Conservation (phyloP, 92 coral and sea anemone species). For the Phenganax stokvisi region DNA sequence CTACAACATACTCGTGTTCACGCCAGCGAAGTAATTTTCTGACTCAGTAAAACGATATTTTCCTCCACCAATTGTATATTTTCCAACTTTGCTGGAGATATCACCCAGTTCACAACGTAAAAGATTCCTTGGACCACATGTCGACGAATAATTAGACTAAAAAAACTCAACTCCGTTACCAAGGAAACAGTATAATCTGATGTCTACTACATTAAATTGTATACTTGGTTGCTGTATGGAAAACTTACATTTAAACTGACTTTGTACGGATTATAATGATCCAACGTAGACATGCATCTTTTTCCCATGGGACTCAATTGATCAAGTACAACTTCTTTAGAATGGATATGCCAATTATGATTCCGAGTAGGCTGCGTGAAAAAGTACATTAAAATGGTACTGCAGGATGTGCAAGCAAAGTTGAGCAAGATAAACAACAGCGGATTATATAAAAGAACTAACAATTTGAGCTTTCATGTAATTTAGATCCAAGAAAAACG, state of each 20-base stretch:
- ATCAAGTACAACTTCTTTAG: conserved; percentile 63
- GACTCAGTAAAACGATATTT: conserved; percentile 35
- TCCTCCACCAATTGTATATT: conserved; percentile 53
- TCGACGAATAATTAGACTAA: conserved; percentile 64
- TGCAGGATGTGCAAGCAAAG: neutral
- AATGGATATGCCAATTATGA: conserved; percentile 92
- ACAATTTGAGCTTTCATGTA: conserved; percentile 1
- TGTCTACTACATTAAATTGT: neutral
- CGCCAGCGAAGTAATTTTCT: conserved; percentile 33
- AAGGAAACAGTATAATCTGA: neutral
- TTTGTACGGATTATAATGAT: conserved; percentile 73
- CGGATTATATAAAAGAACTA: neutral
- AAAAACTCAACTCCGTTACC: neutral
- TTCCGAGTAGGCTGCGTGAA: conserved; percentile 48
- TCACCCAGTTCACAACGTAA: conserved; percentile 92
- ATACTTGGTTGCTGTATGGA: neutral
- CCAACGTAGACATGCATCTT: conserved; percentile 64
- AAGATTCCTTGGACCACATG: conserved; percentile 64
- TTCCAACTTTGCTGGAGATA: conserved; percentile 59
- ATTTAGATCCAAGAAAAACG: conserved; percentile 23
- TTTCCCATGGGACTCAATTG: conserved; percentile 39
- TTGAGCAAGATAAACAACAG: neutral
- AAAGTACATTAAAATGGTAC: neutral
- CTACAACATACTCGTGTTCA: conserved; percentile 25
- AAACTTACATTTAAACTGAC: conserved; percentile 59